Conservation (phyloP, 2,888 invertebrate species). For the Hirudinaria manillensis region DNA sequence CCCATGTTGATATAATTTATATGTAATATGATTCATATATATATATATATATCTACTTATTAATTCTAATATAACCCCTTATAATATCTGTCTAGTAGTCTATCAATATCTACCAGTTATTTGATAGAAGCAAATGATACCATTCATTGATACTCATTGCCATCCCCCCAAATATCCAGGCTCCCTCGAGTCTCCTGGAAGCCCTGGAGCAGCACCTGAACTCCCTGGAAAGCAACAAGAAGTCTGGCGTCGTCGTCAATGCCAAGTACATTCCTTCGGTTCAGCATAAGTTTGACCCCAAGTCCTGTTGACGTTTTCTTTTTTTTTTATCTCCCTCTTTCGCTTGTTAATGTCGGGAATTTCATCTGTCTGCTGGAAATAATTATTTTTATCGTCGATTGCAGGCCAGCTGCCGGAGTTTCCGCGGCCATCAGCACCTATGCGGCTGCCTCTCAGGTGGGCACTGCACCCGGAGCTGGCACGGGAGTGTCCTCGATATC, state of each 20-base stretch:
- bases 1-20: background rate
- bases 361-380: background rate
- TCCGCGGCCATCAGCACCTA: slow-evolving; percentile 50
- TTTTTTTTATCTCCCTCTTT: background rate
- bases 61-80: no score
- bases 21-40: background rate
- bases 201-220: slow-evolving; percentile 92
- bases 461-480: slow-evolving; percentile 32
- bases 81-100: background rate
- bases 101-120: no score
- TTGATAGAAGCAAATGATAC: no score
- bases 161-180: slow-evolving; percentile 55
- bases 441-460: slow-evolving; percentile 38
- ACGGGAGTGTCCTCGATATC: slow-evolving; percentile 58
- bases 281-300: background rate
- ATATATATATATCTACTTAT: no score
- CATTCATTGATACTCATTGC: background rate
- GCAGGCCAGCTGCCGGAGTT: slow-evolving; percentile 46
- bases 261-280: slow-evolving; percentile 42
- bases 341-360: background rate
- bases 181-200: slow-evolving; percentile 90
- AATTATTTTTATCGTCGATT: slow-evolving; percentile 19
- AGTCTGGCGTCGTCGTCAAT: slow-evolving; percentile 24
- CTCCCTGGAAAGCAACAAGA: slow-evolving; percentile 64
- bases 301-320: background rate